Conservation (phyloP, 2,113 vertebrate species). For the Protobothrops flavoviridis region DNA sequence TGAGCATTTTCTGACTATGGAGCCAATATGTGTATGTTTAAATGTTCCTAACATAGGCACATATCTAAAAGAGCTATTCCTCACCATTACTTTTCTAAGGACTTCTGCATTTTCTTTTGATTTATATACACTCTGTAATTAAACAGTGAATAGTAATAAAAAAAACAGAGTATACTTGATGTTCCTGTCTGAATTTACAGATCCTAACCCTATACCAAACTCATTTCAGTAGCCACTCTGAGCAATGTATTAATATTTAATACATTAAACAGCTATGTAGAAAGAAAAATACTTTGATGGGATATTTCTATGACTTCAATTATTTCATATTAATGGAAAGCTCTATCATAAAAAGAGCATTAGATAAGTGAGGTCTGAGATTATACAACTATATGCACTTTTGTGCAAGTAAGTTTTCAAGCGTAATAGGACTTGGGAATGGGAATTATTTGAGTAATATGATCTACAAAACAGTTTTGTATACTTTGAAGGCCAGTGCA, state of each 20-base stretch:
- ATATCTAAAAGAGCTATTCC: background rate
- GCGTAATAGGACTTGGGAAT: background rate
- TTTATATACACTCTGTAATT: background rate
- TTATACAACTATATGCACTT: background rate
- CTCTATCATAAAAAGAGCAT: background rate
- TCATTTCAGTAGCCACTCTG: background rate
- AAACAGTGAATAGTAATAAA: background rate
- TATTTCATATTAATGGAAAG: background rate
- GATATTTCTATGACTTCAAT: background rate
- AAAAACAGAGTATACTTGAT: background rate
- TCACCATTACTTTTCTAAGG: background rate
- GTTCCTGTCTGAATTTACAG: background rate
- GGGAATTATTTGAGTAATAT: background rate
- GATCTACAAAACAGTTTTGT: background rate
- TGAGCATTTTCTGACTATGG: background rate
- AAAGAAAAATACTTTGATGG: background rate
- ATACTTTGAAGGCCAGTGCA: background rate
- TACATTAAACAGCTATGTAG: background rate
- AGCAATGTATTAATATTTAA: background rate
- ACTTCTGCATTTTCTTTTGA: background rate
- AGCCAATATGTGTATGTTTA: too few species aligned
- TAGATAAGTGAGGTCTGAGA: background rate
- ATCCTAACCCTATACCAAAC: background rate
- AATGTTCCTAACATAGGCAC: background rate
- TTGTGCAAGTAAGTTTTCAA: background rate